Conservation (phyloP, 2,888 invertebrate genomes). For the Theretra japonica region DNA sequence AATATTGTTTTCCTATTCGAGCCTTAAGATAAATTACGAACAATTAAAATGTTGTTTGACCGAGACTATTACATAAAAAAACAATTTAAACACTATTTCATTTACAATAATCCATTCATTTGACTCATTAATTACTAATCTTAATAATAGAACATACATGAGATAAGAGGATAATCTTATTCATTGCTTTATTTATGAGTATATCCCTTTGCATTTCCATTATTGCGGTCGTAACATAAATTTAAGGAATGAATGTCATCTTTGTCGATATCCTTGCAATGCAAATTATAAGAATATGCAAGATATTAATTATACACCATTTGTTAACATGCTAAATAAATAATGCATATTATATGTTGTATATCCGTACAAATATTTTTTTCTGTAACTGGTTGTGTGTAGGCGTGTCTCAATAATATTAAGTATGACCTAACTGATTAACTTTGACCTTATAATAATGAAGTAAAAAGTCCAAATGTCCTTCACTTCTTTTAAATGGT, state of each 20-base stretch:
- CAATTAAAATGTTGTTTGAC: too few relatives aligned
- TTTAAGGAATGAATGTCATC: background rate
- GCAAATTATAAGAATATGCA: background rate
- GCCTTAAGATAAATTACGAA: too few relatives aligned
- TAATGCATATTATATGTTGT: constrained; percentile 3
- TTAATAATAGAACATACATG: too few relatives aligned
- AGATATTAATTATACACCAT: background rate
- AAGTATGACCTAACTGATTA: constrained; percentile 11
- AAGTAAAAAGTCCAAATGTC: constrained; percentile 3
- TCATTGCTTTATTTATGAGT: too few relatives aligned
- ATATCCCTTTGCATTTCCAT: background rate
- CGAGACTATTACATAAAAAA: too few relatives aligned
- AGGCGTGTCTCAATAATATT: constrained; percentile 29
- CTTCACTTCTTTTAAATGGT: background rate
- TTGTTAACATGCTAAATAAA: background rate
- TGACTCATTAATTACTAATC: too few relatives aligned
- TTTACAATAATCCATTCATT: too few relatives aligned
- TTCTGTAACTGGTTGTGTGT: background rate
- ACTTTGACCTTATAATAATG: constrained; percentile 17
- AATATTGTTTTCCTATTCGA: too few relatives aligned
- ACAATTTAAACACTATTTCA: too few relatives aligned
- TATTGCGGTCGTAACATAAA: background rate
- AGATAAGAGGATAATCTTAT: too few relatives aligned
- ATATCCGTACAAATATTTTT: background rate
- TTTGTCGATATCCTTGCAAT: background rate